Conservation (phyloP, 1,140 invertebrate genomes). For the Brachionus asplanchnoidis region DNA sequence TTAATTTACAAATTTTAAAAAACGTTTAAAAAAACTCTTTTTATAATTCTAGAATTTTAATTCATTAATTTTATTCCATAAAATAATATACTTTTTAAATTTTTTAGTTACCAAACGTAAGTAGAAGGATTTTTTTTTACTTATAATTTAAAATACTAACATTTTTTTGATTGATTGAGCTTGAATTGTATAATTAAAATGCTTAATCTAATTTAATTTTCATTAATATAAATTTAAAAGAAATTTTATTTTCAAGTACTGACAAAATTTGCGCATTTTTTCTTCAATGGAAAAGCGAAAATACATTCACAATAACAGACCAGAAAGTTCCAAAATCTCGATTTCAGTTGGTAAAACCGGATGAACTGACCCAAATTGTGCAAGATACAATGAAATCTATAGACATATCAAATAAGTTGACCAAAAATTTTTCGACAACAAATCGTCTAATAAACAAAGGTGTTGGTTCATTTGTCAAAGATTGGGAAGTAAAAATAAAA, state of each 20-base stretch:
- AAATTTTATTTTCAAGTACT: background rate
- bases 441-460: conserved; percentile 32
- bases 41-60: no score
- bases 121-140: no score
- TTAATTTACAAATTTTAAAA: no score
- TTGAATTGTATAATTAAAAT: no score
- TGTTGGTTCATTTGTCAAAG: conserved; percentile 15
- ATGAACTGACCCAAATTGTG: conserved; percentile 11
- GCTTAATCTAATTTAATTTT: no score
- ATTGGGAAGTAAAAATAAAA: conserved; percentile 19
- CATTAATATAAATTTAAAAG: no score
- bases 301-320: conserved; percentile 9
- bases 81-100: no score
- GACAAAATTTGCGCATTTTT: conserved; percentile 42
- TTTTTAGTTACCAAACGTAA: no score
- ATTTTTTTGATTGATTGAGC: no score
- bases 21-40: no score
- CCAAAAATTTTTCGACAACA: conserved; percentile 10
- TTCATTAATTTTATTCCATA: no score
- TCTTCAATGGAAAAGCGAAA: conserved; percentile 41
- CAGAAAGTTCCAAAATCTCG: background rate
- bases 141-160: no score
- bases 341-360: conserved; percentile 28
- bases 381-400: background rate
- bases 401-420: background rate